Evolutionary conservation across 2,888 invertebrate genomes (phyloP), one percentile per base, ranked within the genome.

Genomic region (Ephialtes manifestator): DNA sequence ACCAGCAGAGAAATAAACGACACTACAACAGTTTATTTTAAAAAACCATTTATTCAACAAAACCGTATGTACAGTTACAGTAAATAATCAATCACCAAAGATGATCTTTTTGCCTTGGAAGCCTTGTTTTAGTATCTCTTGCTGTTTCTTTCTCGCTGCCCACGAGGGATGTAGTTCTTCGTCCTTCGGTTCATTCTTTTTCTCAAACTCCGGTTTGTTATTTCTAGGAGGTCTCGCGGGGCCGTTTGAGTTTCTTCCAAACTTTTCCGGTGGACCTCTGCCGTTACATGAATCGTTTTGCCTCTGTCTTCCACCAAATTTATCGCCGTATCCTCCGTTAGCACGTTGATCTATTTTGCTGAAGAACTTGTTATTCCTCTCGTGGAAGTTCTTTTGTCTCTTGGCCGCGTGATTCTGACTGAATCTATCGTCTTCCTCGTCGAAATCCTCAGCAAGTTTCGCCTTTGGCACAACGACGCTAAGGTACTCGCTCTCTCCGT

Each of bases 51-150:
- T 70, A 84, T 79, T 82, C 43, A 75, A 80, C 43, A 68, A 55
- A 28, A 70, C 10, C 8, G 2, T 84, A 80, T 86, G 13, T 82
- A 84, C 77, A 77, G 20, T 84, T 74, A 31, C 20, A 15, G 48
- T 18, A 7, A 68, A 51, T 0, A 31, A 77, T 68, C 65, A 89
- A 87, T 90, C 89, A 43, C 91, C 92, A 51, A 94, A 94, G 35
- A 93, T 89, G 78, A 93, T 93, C 85, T 93, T 94, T 79, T 93
- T 94, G 0, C 94, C 94, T 86, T 93, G 93, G 81, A 94, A 93
- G 55, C 92, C 93, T 87, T 90, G 87, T 48, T 92, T 93, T 83
- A 93, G 72, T 35, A 88, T 87, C 39, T 93, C 91, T 55, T 93
- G 93, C 74, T 93, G 91, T 78, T 94, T 94, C 75, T 88, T 94